Percentiles rank a stretch among this genome's conserved stretches.
phyloP scores from a whole-genome alignment of 1,140 invertebrate genomes.

The Riptortus pedestris region DNA sequence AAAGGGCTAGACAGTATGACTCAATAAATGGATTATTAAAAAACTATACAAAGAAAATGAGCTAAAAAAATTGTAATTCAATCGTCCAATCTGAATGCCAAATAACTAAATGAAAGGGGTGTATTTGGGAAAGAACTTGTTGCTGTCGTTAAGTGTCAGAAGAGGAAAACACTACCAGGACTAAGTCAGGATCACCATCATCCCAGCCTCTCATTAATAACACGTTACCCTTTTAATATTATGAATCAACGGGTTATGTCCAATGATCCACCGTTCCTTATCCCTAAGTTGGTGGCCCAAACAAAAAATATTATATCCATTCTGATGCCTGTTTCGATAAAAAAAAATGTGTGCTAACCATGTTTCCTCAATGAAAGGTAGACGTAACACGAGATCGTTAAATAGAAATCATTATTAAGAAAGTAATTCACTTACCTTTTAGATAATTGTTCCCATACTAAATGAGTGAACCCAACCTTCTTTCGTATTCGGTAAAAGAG shows the following conservation, averaged over 20 bases:
- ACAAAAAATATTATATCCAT: not conserved
- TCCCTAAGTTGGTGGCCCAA: not conserved
- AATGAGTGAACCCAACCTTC: slow-evolving; percentile 36
- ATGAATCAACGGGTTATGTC: not conserved
- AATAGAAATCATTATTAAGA: not conserved
- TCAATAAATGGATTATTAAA: too few species aligned
- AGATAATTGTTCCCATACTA: slow-evolving; percentile 34
- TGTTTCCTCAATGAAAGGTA: not conserved
- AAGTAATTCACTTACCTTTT: not conserved
- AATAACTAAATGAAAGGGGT: too few species aligned
- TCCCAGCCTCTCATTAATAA: too few species aligned
- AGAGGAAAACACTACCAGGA: too few species aligned
- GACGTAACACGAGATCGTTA: not conserved
- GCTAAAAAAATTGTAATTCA: too few species aligned
- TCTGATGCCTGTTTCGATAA: not conserved
- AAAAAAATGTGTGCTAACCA: not conserved
- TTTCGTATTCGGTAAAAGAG: slow-evolving; percentile 32
- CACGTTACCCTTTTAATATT: too few species aligned
- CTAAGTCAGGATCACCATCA: too few species aligned
- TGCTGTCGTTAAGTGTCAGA: too few species aligned
- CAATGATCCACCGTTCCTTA: not conserved
- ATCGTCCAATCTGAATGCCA: too few species aligned
- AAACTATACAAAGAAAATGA: too few species aligned
- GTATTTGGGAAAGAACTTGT: too few species aligned
- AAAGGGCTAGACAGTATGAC: too few species aligned